Evolutionary conservation across 2,113 vertebrate species (phyloP).

Genomic region (Entelurus aequoreus): DNA sequence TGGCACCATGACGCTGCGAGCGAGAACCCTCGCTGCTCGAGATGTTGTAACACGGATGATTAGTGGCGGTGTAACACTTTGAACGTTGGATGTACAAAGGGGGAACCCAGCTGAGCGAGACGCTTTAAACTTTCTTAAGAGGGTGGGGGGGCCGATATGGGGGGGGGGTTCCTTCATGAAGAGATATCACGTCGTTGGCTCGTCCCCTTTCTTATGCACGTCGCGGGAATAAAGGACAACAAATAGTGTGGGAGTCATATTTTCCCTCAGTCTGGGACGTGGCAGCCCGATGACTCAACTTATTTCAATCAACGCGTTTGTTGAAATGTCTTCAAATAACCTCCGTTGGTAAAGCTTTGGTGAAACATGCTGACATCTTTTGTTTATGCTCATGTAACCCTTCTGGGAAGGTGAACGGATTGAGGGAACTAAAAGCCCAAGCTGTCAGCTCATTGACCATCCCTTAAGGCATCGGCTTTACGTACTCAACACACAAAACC

Average conservation of each 20-base stretch:
- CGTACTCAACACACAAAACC: no score
- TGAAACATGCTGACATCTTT: not conserved
- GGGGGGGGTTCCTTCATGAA: conserved; percentile 64
- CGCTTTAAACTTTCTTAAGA: conserved; percentile 66
- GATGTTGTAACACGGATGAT: conserved; percentile 64
- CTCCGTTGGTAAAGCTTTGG: not conserved
- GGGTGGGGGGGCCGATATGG: conserved; percentile 9
- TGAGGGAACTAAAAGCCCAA: no score
- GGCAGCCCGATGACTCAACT: conserved; percentile 39
- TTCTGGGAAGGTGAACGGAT: no score
- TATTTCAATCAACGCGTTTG: conserved; percentile 16
- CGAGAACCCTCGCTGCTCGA: conserved; percentile 55
- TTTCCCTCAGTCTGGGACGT: conserved; percentile 51
- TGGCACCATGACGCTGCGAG: conserved; percentile 61
- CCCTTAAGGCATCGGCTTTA: no score
- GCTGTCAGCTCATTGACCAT: no score
- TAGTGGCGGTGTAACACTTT: conserved; percentile 70
- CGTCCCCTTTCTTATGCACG: conserved; percentile 62
- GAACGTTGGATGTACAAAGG: conserved; percentile 64
- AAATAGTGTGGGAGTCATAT: conserved; percentile 74
- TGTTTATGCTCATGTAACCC: no score
- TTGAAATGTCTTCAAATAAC: not conserved
- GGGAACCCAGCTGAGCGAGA: conserved; percentile 73
- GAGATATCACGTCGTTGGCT: conserved; percentile 71
- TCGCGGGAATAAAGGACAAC: conserved; percentile 74